Base-by-base conservation (phyloP, 53 echinoderm and acorn worm species). In the Echinometra lucunter region DNA sequence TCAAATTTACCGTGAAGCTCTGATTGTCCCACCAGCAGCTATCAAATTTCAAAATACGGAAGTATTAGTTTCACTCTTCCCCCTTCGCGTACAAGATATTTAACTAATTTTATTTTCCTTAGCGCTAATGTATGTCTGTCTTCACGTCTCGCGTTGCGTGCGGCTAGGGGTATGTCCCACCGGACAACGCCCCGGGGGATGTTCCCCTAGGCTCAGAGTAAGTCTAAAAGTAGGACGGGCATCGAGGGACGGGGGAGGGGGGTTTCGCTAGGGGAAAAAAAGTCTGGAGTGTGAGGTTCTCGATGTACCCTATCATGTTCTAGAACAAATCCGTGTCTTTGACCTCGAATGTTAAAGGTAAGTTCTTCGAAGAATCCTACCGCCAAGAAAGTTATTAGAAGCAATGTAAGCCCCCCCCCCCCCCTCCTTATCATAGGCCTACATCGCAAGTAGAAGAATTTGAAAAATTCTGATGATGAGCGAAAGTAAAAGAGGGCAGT, bases 11-110 rank as follows among this genome's bases (percentile, higher is more conserved):
- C 74, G 69, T 44, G 92, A 92, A 25, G 72, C 67, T 67, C 44
- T 49, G 32, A 67, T 92, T 92, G 92, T 92, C 92, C 56, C 92
- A 70, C 92, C 67, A 67, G 92, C 44, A 44, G 69, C 92, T 92
- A 70, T 92, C 92, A 70, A 45, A 70, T 92, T 92, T 92, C 92
- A 92, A 67, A 92, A 92, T 70, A 92, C 92, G 92, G 92, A 92
- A 92, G 72, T 49, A 92, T 92, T 69, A 53, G 69, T 92, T 92
- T 92, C 92, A 21, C 44, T 92, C 74, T 70, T 67, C 92, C 92
- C 56, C 63, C 63, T 63, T 90, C 72, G 45, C 63, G 72, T 45
- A 67, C 44, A 92, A 70, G 72, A 74, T 45, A 70, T 44, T 67
- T 25, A 57, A 37, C 72, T 92, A 92, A 92, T 92, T 92, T 67